These are phyloP conservation scores for Aphidoletes aphidimyza DNA, from an alignment of 2,888 invertebrate genomes.

Conservation along the genomic window DNA sequence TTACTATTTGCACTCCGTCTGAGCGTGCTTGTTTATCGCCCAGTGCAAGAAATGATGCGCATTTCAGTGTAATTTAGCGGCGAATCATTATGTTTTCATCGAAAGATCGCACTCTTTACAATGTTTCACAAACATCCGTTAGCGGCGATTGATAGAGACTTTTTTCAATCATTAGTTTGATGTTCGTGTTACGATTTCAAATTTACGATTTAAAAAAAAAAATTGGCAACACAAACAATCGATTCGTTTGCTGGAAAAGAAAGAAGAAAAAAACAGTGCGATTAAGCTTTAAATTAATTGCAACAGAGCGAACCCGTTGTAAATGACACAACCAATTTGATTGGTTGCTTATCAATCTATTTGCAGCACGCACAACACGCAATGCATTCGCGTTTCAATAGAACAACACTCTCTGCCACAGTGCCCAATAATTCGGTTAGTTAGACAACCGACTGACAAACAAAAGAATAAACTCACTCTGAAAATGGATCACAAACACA, in stretches of 20 bases:
- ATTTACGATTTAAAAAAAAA: not conserved
- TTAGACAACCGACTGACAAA: slow-evolving; percentile 37
- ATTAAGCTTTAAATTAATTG: slow-evolving; percentile 18
- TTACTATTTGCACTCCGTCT: not conserved
- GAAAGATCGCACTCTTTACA: not conserved
- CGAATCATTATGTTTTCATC: not conserved
- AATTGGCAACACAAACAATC: not conserved
- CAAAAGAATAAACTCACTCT: not conserved
- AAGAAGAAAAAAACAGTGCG: too few relatives aligned
- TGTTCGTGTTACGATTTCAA: not conserved
- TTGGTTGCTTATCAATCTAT: slow-evolving; percentile 47
- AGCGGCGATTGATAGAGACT: slow-evolving; percentile 28
- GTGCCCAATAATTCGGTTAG: not conserved
- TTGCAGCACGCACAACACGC: slow-evolving; percentile 30
- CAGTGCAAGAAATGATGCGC: not conserved
- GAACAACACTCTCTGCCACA: not conserved
- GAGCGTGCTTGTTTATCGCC: not conserved
- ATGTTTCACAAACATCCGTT: slow-evolving; percentile 2
- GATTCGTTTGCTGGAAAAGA: not conserved
- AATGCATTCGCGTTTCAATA: not conserved
- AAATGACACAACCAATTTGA: slow-evolving; percentile 36
- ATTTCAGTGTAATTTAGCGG: not conserved
- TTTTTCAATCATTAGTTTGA: not conserved
- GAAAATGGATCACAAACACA: slow-evolving; percentile 24
- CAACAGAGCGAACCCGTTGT: slow-evolving; percentile 31